Evolutionary conservation across 2,888 invertebrate species (phyloP).

Genomic region (Leptopilina syphax): DNA sequence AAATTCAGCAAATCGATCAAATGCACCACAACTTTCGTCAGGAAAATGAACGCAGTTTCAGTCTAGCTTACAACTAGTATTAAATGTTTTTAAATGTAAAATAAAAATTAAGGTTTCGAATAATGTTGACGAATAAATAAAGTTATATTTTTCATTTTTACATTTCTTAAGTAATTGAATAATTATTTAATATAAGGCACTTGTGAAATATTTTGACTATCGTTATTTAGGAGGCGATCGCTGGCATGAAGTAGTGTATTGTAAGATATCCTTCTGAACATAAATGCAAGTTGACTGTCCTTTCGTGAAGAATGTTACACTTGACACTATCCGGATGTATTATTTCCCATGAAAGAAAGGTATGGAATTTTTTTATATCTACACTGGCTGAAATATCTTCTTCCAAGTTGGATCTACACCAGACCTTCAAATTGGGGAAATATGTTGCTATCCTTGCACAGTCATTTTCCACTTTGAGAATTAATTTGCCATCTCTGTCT

Average conservation of each 20-base stretch:
- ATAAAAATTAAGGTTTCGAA: slow-evolving; percentile 1
- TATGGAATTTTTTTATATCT: slow-evolving; percentile 88
- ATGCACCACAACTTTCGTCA: slow-evolving; percentile 87
- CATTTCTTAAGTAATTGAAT: not conserved
- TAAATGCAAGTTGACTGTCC: slow-evolving; percentile 86
- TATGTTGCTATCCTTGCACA: slow-evolving; percentile 89
- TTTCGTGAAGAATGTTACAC: slow-evolving; percentile 87
- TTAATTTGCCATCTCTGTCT: slow-evolving; percentile 84
- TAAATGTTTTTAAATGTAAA: slow-evolving; percentile 1
- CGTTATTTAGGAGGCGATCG: slow-evolving; percentile 76
- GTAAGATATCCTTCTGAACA: slow-evolving; percentile 86
- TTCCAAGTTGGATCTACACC: slow-evolving; percentile 75
- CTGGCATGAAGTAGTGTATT: slow-evolving; percentile 89
- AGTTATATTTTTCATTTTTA: not conserved
- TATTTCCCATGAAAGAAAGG: slow-evolving; percentile 88
- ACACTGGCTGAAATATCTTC: slow-evolving; percentile 80
- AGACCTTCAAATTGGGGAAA: slow-evolving; percentile 85
- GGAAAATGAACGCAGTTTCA: slow-evolving; percentile 85
- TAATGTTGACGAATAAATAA: slow-evolving; percentile 1
- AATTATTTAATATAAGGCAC: not conserved
- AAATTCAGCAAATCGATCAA: slow-evolving; percentile 89
- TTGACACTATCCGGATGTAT: slow-evolving; percentile 85
- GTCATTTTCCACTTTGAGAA: slow-evolving; percentile 87
- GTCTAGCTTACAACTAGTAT: slow-evolving; percentile 78
- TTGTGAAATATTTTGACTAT: not conserved